Base-by-base conservation (phyloP, 2,888 invertebrate species). In the Colostygia pectinataria region DNA sequence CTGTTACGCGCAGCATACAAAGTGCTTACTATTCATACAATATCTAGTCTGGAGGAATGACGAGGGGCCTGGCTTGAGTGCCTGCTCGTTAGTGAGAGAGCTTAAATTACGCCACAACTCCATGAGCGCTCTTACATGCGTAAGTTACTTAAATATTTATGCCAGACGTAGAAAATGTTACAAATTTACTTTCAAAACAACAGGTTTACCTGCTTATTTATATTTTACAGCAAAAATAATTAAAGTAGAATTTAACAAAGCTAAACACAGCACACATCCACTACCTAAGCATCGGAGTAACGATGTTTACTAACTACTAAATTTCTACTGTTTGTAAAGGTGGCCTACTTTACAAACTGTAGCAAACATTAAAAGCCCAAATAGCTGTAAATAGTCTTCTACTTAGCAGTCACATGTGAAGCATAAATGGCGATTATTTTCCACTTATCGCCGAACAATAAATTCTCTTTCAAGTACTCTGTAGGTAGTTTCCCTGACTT, bases 1-100 rank as follows among this genome's bases (percentile, higher is more conserved):
- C 31, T 65, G 61, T n/a, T n/a, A 66, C 71, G 68, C 69, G 66
- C 66, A 66, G 63, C 64, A 61, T 68, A 85, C 80, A 85, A 80
- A 77, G 69, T 65, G 68, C 74, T 73, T 69, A 76, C 78, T 80
- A 78, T 78, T 80, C 71, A 73, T 78, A 83, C 82, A 83, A 80
- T 83, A 81, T 80, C 72, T 70, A 74, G 77, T 74, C 74, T 74
- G 71, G 71, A 71, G 69, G 68, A 71, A 74, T 71, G 68, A 70
- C 61, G 71, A 68, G 72, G 40, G 72, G 70, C 78, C 74, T 61
- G 62, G 72, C 73, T 71, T 66, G 77, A 83, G 86, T 80, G 78
- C 65, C 68, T 71, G 83, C 86, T 88, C 84, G 84, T 87, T 87
- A 86, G 82, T 68, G 72, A 66, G 76, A 82, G 82, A 81, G 81